phyloP scores from a whole-genome alignment of 2,797 vertebrate genomes.

The Schizothorax lantsangensis region DNA sequence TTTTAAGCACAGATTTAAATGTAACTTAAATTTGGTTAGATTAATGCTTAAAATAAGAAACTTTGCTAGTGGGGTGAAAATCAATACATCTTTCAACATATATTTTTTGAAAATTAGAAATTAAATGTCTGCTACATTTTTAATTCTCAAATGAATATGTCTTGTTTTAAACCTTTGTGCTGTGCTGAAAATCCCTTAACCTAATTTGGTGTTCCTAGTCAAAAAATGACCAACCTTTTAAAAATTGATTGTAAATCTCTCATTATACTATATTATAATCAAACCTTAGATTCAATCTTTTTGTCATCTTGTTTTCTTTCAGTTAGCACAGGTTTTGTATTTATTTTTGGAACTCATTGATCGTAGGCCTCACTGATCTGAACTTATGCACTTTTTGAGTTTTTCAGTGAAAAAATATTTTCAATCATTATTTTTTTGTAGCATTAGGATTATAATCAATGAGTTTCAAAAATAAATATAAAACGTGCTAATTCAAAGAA shows the following conservation, averaged over 20 bases:
- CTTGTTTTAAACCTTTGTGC: too few relatives aligned
- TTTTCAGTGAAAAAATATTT: background rate
- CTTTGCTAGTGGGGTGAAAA: background rate
- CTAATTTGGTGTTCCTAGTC: background rate
- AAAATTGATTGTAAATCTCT: background rate
- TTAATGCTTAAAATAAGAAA: background rate
- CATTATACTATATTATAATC: background rate
- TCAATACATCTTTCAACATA: background rate
- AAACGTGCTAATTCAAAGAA: background rate
- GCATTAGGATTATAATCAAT: background rate
- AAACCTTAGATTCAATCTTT: background rate
- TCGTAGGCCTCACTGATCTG: background rate
- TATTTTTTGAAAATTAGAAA: too few relatives aligned
- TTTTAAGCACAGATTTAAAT: background rate
- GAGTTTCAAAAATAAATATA: background rate
- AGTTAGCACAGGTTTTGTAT: background rate
- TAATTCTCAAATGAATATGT: too few relatives aligned
- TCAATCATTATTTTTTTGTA: background rate
- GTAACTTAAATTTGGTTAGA: background rate
- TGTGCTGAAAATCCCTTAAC: too few relatives aligned
- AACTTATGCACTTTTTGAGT: background rate
- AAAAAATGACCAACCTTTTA: background rate
- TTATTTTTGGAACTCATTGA: background rate
- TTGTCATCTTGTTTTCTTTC: background rate
- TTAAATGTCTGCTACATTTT: too few relatives aligned